A percentile compares a stretch with the other conserved stretches of the same genome.
Conservation (phyloP, 2,888 invertebrate genomes). For the Caenorhabditis sp. region DNA sequence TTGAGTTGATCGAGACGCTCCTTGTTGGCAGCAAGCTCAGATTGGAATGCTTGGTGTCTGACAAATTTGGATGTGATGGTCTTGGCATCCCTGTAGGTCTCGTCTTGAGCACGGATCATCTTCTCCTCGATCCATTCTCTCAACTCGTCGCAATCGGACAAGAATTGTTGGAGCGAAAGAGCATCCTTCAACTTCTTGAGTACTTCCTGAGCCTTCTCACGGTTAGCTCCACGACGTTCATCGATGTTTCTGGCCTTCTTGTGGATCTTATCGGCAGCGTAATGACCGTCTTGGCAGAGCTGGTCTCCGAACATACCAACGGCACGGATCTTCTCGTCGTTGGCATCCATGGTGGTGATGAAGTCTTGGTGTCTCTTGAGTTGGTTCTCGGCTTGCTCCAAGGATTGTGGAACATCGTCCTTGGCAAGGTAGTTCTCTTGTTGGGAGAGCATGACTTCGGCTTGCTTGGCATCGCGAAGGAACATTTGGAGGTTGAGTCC, state of each 20-base stretch:
- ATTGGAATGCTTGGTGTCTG: slow-evolving; percentile 98
- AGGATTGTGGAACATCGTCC: slow-evolving; percentile 88
- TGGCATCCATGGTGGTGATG: slow-evolving; percentile 99
- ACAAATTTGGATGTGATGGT: slow-evolving; percentile 99
- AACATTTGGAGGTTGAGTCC: slow-evolving; percentile 93
- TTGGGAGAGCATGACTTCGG: slow-evolving; percentile 94
- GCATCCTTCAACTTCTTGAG: slow-evolving; percentile 96
- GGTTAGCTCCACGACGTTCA: slow-evolving; percentile 89
- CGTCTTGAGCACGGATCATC: slow-evolving; percentile 98
- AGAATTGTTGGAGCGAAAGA: slow-evolving; percentile 95
- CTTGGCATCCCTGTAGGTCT: slow-evolving; percentile 96
- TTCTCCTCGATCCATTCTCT: slow-evolving; percentile 99
- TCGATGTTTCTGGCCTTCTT: slow-evolving; percentile 96
- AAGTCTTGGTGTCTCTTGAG: slow-evolving; percentile 99
- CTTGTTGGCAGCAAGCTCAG: slow-evolving; percentile 96
- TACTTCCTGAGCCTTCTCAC: slow-evolving; percentile 89
- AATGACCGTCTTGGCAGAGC: slow-evolving; percentile 94
- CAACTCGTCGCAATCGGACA: slow-evolving; percentile 93
- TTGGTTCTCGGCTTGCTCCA: slow-evolving; percentile 97
- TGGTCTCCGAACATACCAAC: slow-evolving; percentile 95
- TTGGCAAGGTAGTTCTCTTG: slow-evolving; percentile 98
- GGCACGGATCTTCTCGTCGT: slow-evolving; percentile 97
- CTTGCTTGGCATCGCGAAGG: slow-evolving; percentile 96
- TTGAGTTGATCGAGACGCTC: slow-evolving; percentile 82
- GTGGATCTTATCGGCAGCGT: slow-evolving; percentile 95